Evolutionary conservation across 2,113 vertebrate species (phyloP).

Genomic region (Hemicordylus capensis): DNA sequence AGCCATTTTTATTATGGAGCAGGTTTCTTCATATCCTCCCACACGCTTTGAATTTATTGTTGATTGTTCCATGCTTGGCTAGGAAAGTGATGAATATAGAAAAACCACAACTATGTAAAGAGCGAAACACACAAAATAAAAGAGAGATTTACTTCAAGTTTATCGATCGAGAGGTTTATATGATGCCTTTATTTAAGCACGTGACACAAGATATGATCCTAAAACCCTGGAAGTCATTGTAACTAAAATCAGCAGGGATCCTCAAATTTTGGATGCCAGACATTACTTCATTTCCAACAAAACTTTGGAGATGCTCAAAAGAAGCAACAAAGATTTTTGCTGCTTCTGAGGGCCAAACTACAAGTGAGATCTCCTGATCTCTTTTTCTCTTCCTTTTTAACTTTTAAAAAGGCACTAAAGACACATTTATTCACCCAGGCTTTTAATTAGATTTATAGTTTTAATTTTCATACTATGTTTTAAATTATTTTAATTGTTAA

Average conservation of each 20-base stretch:
- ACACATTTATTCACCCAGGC: too few relatives aligned
- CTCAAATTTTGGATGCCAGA: not conserved
- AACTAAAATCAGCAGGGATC: not conserved
- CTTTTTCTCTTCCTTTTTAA: too few relatives aligned
- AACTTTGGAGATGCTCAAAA: not conserved
- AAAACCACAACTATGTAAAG: conserved; percentile 2
- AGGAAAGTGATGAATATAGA: not conserved
- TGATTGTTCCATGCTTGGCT: not conserved
- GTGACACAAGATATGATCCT: not conserved
- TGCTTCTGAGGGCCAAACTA: not conserved
- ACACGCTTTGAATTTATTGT: not conserved
- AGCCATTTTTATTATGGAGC: not conserved
- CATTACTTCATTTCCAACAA: not conserved
- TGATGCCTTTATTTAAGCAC: not conserved
- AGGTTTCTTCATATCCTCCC: not conserved
- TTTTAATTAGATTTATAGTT: too few relatives aligned
- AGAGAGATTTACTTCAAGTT: not conserved
- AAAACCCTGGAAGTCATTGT: not conserved
- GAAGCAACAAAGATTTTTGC: not conserved
- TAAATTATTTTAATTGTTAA: too few relatives aligned
- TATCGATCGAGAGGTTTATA: not conserved
- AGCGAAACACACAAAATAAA: not conserved
- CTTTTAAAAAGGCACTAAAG: too few relatives aligned
- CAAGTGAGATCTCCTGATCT: not conserved
- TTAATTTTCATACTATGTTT: too few relatives aligned